Conservation (phyloP, 2,797 vertebrate species). For the Chromis chromis region DNA sequence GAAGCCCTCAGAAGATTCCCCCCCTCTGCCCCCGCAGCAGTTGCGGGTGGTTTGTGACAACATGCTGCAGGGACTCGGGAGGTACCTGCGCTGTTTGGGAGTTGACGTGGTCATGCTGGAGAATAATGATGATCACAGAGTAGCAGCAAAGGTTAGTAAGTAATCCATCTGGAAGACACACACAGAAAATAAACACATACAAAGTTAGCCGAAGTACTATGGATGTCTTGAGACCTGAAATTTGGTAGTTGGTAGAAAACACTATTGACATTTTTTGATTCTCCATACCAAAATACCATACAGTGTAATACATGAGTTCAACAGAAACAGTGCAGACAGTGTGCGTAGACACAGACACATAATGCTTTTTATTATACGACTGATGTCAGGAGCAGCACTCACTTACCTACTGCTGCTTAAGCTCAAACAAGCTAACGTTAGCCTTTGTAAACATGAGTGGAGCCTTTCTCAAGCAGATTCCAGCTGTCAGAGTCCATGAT, state of each 20-base stretch:
- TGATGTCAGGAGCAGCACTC: too few species aligned
- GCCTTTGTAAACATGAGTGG: neutral
- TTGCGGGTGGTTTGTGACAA: constrained; percentile 91
- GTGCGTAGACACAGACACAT: too few species aligned
- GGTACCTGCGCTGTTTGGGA: constrained; percentile 90
- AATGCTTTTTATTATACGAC: too few species aligned
- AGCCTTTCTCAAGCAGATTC: too few species aligned
- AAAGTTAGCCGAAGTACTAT: neutral
- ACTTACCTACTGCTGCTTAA: neutral
- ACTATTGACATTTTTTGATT: neutral
- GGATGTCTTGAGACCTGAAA: neutral
- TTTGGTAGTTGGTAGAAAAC: neutral
- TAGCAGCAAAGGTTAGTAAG: constrained; percentile 86
- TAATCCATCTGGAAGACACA: neutral
- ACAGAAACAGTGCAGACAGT: too few species aligned
- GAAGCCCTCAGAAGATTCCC: constrained; percentile 43
- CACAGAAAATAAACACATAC: neutral
- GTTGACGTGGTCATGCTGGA: constrained; percentile 87
- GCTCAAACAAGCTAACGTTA: neutral
- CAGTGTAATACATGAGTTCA: too few species aligned
- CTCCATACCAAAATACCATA: neutral
- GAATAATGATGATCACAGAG: constrained; percentile 86
- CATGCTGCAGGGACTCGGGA: constrained; percentile 92
- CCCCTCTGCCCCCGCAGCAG: constrained; percentile 76
- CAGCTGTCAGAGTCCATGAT: too few species aligned